These are phyloP conservation scores for Tiphia femorata DNA, from an alignment of 2,888 invertebrate genomes.

Conservation along the genomic window DNA sequence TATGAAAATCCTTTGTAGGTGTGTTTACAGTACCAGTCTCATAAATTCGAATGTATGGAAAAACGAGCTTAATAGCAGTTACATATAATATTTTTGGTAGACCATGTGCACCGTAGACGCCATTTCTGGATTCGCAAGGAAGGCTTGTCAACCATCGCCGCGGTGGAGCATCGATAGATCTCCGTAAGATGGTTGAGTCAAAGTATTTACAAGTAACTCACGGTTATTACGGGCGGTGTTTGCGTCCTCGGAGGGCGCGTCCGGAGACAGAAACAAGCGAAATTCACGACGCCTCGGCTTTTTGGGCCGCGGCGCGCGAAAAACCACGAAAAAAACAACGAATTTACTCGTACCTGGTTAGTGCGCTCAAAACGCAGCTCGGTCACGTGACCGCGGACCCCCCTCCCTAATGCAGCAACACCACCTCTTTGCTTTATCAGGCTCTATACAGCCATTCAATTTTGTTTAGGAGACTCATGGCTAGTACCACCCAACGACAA, in stretches of 20 bases:
- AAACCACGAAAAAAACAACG: constrained; percentile 64
- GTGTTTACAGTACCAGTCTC: too few species aligned
- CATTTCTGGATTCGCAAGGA: constrained; percentile 57
- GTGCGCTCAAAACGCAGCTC: constrained; percentile 80
- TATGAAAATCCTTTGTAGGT: too few species aligned
- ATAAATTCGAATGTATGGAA: too few species aligned
- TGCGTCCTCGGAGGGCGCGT: constrained; percentile 48
- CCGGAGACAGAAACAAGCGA: constrained; percentile 43
- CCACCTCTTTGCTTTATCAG: constrained; percentile 39
- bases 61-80: too few species aligned
- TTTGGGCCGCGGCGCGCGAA: constrained; percentile 52
- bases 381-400: constrained; percentile 73
- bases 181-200: constrained; percentile 45
- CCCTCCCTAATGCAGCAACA: constrained; percentile 41
- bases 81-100: constrained; percentile 39
- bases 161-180: constrained; percentile 51
- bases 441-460: constrained; percentile 19
- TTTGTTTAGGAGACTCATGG: too few species aligned
- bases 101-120: constrained; percentile 63
- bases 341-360: constrained; percentile 76
- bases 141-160: constrained; percentile 63
- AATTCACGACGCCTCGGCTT: constrained; percentile 48
- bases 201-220: constrained; percentile 52
- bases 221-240: constrained; percentile 44
- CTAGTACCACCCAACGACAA: too few species aligned